These are phyloP conservation scores for Carterocephalus palaemon DNA, from an alignment of 2,888 invertebrate species.

Conservation along the genomic window DNA sequence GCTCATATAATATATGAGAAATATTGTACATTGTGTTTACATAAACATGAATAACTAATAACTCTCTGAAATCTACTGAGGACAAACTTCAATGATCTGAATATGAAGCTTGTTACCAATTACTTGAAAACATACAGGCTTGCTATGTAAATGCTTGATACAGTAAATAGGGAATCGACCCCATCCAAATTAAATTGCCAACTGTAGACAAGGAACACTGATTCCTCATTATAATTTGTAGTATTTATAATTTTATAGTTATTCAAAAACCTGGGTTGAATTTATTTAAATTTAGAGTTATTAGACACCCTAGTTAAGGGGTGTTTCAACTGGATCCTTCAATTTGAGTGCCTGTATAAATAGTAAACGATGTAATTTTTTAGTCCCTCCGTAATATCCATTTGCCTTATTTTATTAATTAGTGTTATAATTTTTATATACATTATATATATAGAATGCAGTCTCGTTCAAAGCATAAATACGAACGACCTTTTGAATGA, in stretches of 20 bases:
- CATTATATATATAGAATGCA: neutral
- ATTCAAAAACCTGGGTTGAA: slow-evolving; percentile 1
- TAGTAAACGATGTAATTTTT: slow-evolving; percentile 56
- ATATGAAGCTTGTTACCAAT: too few relatives aligned
- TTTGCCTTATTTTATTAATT: slow-evolving; percentile 77
- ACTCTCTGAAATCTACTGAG: too few relatives aligned
- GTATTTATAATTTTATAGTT: slow-evolving; percentile 8
- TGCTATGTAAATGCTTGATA: too few relatives aligned
- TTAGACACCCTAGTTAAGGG: slow-evolving; percentile 40
- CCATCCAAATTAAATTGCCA: slow-evolving; percentile 53
- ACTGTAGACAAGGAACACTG: slow-evolving; percentile 28
- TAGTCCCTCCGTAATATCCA: slow-evolving; percentile 69
- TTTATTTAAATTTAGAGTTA: slow-evolving; percentile 21
- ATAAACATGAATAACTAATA: too few relatives aligned
- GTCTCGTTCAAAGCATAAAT: slow-evolving; percentile 10
- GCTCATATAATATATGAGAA: too few relatives aligned
- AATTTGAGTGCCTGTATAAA: slow-evolving; percentile 71
- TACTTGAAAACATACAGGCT: too few relatives aligned
- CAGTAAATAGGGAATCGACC: slow-evolving; percentile 42
- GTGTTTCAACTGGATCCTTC: slow-evolving; percentile 50
- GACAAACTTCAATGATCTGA: too few relatives aligned
- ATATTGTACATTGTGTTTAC: too few relatives aligned
- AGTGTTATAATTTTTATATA: slow-evolving; percentile 47
- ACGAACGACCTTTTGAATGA: too few relatives aligned
- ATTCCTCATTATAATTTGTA: slow-evolving; percentile 8